These are phyloP conservation scores for Eidolon dupreanum DNA, from an alignment of 2,797 vertebrate species.

Conservation along the genomic window DNA sequence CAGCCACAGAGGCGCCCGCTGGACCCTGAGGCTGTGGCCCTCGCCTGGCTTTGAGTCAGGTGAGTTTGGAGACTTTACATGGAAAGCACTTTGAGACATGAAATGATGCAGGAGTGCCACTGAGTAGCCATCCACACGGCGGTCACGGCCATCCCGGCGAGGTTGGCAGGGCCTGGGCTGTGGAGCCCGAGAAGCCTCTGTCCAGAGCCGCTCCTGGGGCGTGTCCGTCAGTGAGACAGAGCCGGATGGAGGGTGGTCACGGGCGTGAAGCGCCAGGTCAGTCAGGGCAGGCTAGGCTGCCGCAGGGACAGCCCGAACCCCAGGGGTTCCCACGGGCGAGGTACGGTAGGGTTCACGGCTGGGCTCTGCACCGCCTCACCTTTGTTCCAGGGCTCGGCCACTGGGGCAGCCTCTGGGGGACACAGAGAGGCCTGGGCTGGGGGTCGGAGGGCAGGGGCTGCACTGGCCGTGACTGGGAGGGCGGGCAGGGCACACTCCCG, in stretches of 20 bases:
- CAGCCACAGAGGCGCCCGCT: neutral
- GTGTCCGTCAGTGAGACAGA: fast-evolving
- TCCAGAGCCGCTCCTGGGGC: too few species aligned
- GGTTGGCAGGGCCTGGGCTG: neutral
- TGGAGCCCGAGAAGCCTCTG: neutral
- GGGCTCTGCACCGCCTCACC: neutral
- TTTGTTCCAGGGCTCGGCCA: neutral
- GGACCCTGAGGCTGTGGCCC: neutral
- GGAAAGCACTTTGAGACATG: neutral
- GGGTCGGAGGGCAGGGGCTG: neutral
- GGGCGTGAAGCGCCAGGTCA: neutral
- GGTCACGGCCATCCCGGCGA: fast-evolving
- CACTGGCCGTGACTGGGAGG: too few species aligned
- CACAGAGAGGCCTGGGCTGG: too few species aligned
- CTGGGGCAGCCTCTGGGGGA: neutral
- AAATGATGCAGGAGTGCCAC: neutral
- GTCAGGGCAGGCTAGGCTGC: too few species aligned
- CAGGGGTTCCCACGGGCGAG: fast-evolving
- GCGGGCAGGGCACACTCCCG: fast-evolving
- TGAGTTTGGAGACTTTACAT: neutral
- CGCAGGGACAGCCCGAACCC: neutral
- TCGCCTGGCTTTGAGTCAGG: too few species aligned
- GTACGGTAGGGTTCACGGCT: fast-evolving
- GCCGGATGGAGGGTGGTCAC: fast-evolving
- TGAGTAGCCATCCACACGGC: fast-evolving